Evolutionary conservation across 2,888 invertebrate genomes (phyloP).

Genomic region (Leptopilina myrica): DNA sequence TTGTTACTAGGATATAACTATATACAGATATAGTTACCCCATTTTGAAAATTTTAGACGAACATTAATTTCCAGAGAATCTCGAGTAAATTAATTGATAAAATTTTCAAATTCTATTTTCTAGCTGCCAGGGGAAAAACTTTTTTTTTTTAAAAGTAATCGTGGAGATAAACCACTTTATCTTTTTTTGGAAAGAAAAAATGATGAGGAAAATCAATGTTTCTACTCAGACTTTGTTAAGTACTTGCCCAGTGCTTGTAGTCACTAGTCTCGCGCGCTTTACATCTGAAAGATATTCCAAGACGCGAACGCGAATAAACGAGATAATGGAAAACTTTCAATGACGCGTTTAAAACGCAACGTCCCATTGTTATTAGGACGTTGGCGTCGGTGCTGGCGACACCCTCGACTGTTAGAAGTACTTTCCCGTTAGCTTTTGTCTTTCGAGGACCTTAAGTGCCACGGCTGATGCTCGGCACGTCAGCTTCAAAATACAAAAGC

Average conservation of each 20-base stretch:
- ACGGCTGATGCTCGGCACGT: slow-evolving; percentile 25
- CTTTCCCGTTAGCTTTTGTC: slow-evolving; percentile 25
- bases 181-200: neutral
- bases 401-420: slow-evolving; percentile 25
- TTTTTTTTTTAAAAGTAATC: neutral
- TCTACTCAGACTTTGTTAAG: slow-evolving; percentile 26
- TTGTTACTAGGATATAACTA: too few relatives aligned
- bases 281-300: slow-evolving; percentile 33
- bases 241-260: neutral
- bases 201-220: slow-evolving; percentile 1
- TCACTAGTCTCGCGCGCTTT: neutral
- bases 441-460: slow-evolving; percentile 30
- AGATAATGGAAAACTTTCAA: slow-evolving; percentile 37
- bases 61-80: too few relatives aligned
- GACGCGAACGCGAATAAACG: slow-evolving; percentile 24
- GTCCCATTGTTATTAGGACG: slow-evolving; percentile 32
- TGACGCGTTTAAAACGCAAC: slow-evolving; percentile 35
- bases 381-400: slow-evolving; percentile 10
- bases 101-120: neutral
- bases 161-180: neutral
- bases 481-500: slow-evolving; percentile 16
- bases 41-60: too few relatives aligned
- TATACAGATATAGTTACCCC: too few relatives aligned
- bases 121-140: neutral
- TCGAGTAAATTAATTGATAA: too few relatives aligned